These are phyloP conservation scores for Tolypeutes matacus DNA, from an alignment of 2,797 vertebrate genomes.

Conservation along the genomic window DNA sequence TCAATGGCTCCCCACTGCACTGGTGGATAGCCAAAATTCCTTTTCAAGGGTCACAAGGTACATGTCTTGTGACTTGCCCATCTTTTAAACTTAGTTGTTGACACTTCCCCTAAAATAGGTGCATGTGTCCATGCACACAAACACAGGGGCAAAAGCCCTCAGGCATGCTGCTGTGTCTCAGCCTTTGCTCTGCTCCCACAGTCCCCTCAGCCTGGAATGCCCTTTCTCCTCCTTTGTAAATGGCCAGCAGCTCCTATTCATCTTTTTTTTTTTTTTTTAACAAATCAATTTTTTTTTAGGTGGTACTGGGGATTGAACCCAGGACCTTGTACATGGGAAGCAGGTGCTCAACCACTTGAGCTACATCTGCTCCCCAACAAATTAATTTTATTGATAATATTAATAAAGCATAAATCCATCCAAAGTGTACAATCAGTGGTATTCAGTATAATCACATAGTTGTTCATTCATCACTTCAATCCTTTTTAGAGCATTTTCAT, in stretches of 20 bases:
- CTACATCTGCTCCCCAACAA: too few species aligned
- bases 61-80: not conserved
- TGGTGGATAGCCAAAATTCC: not conserved
- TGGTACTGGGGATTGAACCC: too few species aligned
- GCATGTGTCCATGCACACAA: not conserved
- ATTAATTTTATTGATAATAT: too few species aligned
- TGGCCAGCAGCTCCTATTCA: too few species aligned
- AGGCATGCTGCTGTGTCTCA: not conserved
- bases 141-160: accelerated
- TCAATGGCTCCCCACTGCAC: not conserved
- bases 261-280: not conserved
- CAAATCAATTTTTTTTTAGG: too few species aligned
- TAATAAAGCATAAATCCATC: too few species aligned
- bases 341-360: too few species aligned
- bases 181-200: not conserved
- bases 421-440: too few species aligned
- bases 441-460: too few species aligned
- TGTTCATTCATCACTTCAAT: too few species aligned
- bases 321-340: too few species aligned
- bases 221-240: not conserved
- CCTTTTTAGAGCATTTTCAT: too few species aligned
- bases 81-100: not conserved
- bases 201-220: not conserved
- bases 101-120: not conserved
- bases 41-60: not conserved